Conservation (phyloP, 1,140 invertebrate species). For the Spodoptera frugiperda region DNA sequence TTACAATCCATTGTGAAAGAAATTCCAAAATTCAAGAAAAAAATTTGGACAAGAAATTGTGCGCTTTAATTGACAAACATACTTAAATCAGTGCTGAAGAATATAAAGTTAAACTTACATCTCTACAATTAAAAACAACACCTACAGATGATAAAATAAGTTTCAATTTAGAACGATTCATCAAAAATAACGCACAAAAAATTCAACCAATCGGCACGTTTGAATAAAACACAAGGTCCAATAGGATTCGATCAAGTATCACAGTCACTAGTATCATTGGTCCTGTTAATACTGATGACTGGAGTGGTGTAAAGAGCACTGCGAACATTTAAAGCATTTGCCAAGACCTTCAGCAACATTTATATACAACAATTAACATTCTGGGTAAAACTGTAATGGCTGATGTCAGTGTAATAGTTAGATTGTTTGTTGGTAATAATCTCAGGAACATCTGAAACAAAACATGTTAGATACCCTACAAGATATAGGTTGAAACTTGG, state of each 20-base stretch:
- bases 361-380: constrained; percentile 59
- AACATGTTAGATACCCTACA: constrained; percentile 22
- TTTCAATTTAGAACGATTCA: not conserved
- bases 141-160: not conserved
- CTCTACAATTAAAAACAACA: not conserved
- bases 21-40: constrained; percentile 26
- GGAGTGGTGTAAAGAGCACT: constrained; percentile 62
- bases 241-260: not conserved
- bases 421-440: constrained; percentile 21
- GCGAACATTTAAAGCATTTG: constrained; percentile 80
- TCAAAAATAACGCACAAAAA: constrained; percentile 29
- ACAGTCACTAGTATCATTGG: constrained; percentile 22
- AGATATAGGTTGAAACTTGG: not conserved
- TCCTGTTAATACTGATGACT: constrained; percentile 10
- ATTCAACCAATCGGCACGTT: not conserved
- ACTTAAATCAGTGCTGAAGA: constrained; percentile 24
- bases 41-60: constrained; percentile 19
- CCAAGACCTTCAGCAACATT: constrained; percentile 77
- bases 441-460: constrained; percentile 41
- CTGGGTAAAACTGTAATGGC: constrained; percentile 48
- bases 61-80: constrained; percentile 29
- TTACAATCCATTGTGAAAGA: constrained; percentile 55
- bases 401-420: constrained; percentile 61
- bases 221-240: not conserved
- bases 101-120: not conserved